Evolutionary conservation across 1,140 invertebrate genomes (phyloP).

Genomic region (Drosophila varians): DNA sequence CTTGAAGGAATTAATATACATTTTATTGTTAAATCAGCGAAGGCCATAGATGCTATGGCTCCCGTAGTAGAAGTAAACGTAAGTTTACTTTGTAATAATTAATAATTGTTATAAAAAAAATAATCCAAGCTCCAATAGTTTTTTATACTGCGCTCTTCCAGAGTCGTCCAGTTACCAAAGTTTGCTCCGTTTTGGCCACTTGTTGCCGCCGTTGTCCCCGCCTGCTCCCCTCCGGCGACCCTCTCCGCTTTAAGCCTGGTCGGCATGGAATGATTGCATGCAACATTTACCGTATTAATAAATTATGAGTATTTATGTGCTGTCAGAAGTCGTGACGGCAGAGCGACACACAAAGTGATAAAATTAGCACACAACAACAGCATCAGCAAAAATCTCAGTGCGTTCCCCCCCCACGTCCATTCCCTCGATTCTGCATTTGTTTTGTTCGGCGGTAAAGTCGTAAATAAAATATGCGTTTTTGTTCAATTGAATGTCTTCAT

Average conservation of each 20-base stretch:
- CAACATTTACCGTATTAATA: slow-evolving; percentile 83
- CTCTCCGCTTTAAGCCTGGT: slow-evolving; percentile 9
- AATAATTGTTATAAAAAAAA: no score
- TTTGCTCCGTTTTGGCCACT: slow-evolving; percentile 34
- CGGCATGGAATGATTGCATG: slow-evolving; percentile 74
- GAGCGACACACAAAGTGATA: slow-evolving; percentile 83
- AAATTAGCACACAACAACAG: slow-evolving; percentile 76
- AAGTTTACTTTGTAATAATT: no score
- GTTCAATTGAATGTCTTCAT: slow-evolving; percentile 76
- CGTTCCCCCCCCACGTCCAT: slow-evolving; percentile 23
- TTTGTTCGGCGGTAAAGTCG: slow-evolving; percentile 63
- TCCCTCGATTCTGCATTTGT: slow-evolving; percentile 27
- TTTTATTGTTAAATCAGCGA: no score
- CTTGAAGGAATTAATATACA: no score
- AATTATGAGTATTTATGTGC: slow-evolving; percentile 84
- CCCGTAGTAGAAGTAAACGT: no score
- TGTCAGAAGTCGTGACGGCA: slow-evolving; percentile 82
- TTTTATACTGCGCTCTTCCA: neutral
- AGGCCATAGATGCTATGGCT: no score
- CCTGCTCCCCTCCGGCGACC: neutral
- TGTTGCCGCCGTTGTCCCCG: slow-evolving; percentile 27
- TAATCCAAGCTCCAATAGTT: neutral
- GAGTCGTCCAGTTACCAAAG: slow-evolving; percentile 6
- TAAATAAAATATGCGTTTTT: slow-evolving; percentile 75
- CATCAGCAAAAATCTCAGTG: slow-evolving; percentile 60